Percentiles rank a stretch among this genome's conserved stretches.
Conservation (phyloP, 1,140 invertebrate species). For the Drosophila grimshawi region DNA sequence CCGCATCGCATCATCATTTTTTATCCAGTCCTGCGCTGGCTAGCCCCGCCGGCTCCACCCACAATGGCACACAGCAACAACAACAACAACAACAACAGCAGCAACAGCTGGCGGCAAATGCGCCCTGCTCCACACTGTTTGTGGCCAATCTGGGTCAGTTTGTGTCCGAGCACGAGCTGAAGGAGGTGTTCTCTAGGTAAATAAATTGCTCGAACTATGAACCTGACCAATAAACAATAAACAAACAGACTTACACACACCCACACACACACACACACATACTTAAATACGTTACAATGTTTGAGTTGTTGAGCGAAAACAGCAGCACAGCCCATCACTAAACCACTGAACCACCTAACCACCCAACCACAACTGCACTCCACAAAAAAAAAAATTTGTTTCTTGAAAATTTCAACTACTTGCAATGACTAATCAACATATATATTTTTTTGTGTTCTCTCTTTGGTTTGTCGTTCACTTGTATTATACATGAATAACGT, state of each 20-base stretch:
- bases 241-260: constrained; percentile 13
- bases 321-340: constrained; percentile 31
- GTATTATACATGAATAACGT: constrained; percentile 70
- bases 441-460: constrained; percentile 49
- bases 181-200: constrained; percentile 98
- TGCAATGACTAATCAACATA: constrained; percentile 44
- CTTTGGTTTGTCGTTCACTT: constrained; percentile 61
- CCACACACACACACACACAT: constrained; percentile 13
- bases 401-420: constrained; percentile 33
- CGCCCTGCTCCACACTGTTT: constrained; percentile 98
- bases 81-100: background rate
- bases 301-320: constrained; percentile 45
- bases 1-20: constrained; percentile 87
- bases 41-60: constrained; percentile 93
- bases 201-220: constrained; percentile 54
- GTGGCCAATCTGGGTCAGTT: constrained; percentile 98
- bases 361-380: constrained; percentile 19
- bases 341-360: constrained; percentile 11
- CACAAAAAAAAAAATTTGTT: constrained; percentile 30
- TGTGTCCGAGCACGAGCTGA: constrained; percentile 98
- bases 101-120: constrained; percentile 85
- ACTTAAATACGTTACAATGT: constrained; percentile 12
- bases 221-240: constrained; percentile 1
- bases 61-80: constrained; percentile 85
- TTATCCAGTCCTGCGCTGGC: constrained; percentile 93